Percentiles rank a stretch among this genome's conserved stretches.
phyloP scores from a whole-genome alignment of 2,797 vertebrate genomes.

The Ispidina picta region DNA sequence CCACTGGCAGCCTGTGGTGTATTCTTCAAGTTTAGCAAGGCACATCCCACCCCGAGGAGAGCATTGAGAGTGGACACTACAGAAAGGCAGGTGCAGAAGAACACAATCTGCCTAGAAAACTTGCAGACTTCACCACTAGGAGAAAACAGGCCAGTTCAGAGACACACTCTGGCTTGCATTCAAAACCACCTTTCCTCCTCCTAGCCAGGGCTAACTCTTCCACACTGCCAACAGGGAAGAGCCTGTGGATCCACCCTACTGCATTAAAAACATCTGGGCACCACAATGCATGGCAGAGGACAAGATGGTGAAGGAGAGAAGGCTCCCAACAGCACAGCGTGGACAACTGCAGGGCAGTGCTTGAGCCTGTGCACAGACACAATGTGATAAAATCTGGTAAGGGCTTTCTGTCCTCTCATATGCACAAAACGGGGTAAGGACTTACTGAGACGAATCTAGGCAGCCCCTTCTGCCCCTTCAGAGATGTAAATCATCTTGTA shows the following conservation, averaged over 20 bases:
- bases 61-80: neutral
- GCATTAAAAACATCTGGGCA: neutral
- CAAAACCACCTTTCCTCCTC: neutral
- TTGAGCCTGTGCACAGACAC: neutral
- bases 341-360: neutral
- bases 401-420: neutral
- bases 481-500: neutral
- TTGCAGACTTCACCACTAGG: neutral
- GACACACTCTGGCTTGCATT: neutral
- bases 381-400: neutral
- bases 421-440: neutral
- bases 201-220: rapidly evolving
- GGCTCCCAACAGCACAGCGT: neutral
- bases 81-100: neutral
- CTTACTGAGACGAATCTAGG: neutral
- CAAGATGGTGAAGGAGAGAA: neutral
- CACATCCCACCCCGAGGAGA: neutral
- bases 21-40: neutral
- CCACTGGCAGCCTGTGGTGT: neutral
- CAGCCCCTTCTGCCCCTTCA: neutral
- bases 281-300: neutral
- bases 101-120: neutral
- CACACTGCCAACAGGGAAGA: neutral
- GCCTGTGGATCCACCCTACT: neutral
- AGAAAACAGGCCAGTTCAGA: neutral